A percentile compares a stretch with the other conserved stretches of the same genome.
phyloP scores from a whole-genome alignment of 1,140 invertebrate genomes.

The Mylabris phalerata region DNA sequence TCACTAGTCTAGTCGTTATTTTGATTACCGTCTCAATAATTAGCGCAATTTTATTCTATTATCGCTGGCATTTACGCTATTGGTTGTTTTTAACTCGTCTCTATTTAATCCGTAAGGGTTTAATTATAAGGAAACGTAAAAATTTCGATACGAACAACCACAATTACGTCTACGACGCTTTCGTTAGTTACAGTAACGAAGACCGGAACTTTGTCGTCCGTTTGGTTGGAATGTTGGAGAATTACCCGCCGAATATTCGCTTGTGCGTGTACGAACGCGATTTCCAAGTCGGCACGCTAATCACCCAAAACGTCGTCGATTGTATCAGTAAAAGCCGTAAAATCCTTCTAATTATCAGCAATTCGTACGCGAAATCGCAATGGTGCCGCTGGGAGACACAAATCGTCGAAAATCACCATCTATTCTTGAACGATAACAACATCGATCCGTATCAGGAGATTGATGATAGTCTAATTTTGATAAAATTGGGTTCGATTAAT shows the following conservation, averaged over 20 bases:
- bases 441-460: conserved; percentile 34
- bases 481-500: conserved; percentile 51
- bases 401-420: conserved; percentile 49
- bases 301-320: conserved; percentile 54
- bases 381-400: conserved; percentile 63
- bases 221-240: conserved; percentile 52
- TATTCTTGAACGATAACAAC: conserved; percentile 42
- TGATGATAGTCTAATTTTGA: conserved; percentile 52
- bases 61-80: conserved; percentile 45
- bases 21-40: background rate
- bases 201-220: conserved; percentile 54
- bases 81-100: conserved; percentile 49
- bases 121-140: conserved; percentile 32
- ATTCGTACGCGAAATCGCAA: conserved; percentile 56
- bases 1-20: conserved; percentile 14
- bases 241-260: conserved; percentile 47
- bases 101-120: conserved; percentile 41
- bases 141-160: conserved; percentile 16
- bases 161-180: conserved; percentile 55
- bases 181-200: conserved; percentile 58
- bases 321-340: conserved; percentile 53
- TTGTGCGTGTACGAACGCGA: conserved; percentile 61
- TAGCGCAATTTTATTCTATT: conserved; percentile 20
- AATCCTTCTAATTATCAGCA: conserved; percentile 56
- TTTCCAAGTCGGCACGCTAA: conserved; percentile 55